Conservation (phyloP, 2,113 vertebrate genomes). For the Acrocephalus arundinaceus region DNA sequence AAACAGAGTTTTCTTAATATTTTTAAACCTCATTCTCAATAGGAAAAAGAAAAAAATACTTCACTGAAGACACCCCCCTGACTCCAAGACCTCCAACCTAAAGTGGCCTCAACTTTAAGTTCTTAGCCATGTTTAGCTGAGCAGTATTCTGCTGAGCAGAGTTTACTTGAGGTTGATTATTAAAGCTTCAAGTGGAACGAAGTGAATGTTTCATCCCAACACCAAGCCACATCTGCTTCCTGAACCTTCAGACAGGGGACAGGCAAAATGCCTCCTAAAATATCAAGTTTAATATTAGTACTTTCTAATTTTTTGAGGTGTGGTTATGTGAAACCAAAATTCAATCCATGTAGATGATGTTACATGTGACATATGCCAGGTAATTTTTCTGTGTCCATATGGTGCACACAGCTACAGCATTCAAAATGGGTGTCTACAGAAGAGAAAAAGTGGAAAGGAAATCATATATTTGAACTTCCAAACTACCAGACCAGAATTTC, state of each 20-base stretch:
- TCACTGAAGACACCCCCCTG: neutral
- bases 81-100: neutral
- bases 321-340: neutral
- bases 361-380: neutral
- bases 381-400: neutral
- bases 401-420: neutral
- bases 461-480: neutral
- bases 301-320: neutral
- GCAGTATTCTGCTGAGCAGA: neutral
- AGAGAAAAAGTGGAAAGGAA: neutral
- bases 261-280: neutral
- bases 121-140: neutral
- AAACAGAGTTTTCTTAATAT: neutral
- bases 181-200: neutral
- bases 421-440: neutral
- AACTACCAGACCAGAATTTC: neutral
- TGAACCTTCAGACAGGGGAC: neutral
- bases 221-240: neutral
- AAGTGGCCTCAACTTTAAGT: neutral
- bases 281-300: neutral
- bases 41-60: neutral
- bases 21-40: neutral
- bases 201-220: neutral
- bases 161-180: neutral
- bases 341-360: neutral